Evolutionary conservation across 2,888 invertebrate genomes (phyloP).

Genomic region (Cataglyphis rosenhaueri): DNA sequence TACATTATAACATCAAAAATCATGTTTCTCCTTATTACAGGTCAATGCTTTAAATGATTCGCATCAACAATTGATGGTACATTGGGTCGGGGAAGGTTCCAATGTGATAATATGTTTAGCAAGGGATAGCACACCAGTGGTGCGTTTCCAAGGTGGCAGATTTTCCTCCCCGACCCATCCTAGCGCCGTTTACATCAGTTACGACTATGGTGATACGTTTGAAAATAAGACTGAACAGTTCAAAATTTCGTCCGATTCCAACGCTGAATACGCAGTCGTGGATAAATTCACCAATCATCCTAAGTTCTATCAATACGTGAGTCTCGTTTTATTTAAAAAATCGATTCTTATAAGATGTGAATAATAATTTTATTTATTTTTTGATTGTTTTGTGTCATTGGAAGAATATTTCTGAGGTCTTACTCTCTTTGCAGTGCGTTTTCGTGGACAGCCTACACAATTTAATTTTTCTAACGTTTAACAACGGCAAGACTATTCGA

Average conservation of each 20-base stretch:
- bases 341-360: neutral
- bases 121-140: conserved; percentile 89
- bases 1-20: neutral
- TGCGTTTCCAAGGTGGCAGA: conserved; percentile 70
- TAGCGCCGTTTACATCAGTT: conserved; percentile 94
- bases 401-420: neutral
- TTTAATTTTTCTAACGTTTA: conserved; percentile 91
- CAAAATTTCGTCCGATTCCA: conserved; percentile 85
- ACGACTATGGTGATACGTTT: conserved; percentile 94
- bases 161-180: conserved; percentile 84
- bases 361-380: neutral
- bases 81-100: conserved; percentile 96
- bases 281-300: conserved; percentile 95
- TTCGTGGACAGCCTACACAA: conserved; percentile 93
- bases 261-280: conserved; percentile 88
- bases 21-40: conserved; percentile 85
- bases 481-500: conserved; percentile 90
- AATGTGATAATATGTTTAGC: conserved; percentile 95
- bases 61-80: conserved; percentile 95
- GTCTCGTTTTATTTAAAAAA: conserved; percentile 82
- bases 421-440: conserved; percentile 89
- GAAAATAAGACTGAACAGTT: conserved; percentile 91
- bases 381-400: neutral
- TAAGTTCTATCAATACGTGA: conserved; percentile 92
- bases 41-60: conserved; percentile 92